Conservation (phyloP, 2,113 vertebrate genomes). For the Chauna torquata region DNA sequence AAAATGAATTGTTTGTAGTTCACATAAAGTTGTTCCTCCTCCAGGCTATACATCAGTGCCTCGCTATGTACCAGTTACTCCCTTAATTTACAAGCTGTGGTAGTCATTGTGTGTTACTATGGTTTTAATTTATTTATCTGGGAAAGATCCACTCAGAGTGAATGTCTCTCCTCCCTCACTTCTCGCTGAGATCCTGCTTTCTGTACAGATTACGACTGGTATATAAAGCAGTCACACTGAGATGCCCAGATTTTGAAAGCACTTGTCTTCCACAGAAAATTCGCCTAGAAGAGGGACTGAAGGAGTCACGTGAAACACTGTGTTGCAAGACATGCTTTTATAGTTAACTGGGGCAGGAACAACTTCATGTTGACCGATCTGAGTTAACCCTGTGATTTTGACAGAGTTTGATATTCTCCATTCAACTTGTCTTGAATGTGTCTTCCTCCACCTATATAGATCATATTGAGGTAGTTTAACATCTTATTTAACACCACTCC, state of each 20-base stretch:
- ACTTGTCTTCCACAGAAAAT: neutral
- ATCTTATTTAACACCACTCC: neutral
- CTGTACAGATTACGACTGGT: neutral
- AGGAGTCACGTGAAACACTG: neutral
- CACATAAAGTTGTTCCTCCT: slow-evolving; percentile 26
- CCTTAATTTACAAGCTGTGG: slow-evolving; percentile 36
- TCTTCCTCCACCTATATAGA: neutral
- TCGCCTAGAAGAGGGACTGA: neutral
- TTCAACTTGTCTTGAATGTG: neutral
- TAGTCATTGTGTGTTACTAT: slow-evolving; percentile 33
- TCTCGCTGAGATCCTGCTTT: neutral
- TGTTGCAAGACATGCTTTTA: neutral
- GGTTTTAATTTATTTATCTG: slow-evolving; percentile 53
- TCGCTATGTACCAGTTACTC: slow-evolving; percentile 42
- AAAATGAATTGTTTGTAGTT: slow-evolving; percentile 49
- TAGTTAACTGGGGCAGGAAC: neutral
- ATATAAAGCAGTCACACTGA: neutral
- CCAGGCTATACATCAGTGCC: slow-evolving; percentile 34
- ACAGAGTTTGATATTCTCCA: neutral
- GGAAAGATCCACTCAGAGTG: neutral
- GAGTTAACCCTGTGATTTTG: neutral
- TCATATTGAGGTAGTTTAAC: neutral
- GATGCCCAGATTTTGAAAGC: neutral
- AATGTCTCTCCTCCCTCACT: neutral
- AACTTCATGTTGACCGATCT: neutral